Base-by-base conservation (phyloP, 1,140 invertebrate species). In the Rhyacophila brunnea region DNA sequence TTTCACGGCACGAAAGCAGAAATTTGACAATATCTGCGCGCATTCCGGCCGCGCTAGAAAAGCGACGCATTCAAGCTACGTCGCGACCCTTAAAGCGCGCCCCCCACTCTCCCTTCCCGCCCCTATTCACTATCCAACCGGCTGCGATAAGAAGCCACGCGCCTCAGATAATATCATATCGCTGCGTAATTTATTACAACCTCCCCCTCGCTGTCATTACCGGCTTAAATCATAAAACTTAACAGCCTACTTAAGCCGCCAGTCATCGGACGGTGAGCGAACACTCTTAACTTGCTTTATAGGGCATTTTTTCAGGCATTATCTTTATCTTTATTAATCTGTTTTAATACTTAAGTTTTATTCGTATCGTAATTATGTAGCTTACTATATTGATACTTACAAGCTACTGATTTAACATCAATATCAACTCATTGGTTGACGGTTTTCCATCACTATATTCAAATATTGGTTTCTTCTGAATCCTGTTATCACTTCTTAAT, bases 181-280 rank as follows among this genome's bases (percentile, higher is more conserved):
- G 56, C 23, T 10, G 36, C 45, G 56, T 51, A 58, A 58, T 58
- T 58, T 58, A 58, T 58, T 58, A 58, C 44, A 38, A 38, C 34
- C 47, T 48, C 23, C 14, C 6, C 20, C 46, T 14, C 47, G 38
- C 46, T 58, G 56, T 58, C 56, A 58, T 58, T 58, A 58, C 43
- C 43, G 48, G 56, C 56, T 58, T 58, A 58, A 58, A 58, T 58
- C 46, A 58, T 58, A 58, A 58, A 58, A 58, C 50, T 58, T 58
- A 58, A 58, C 56, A 58, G 56, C 54, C 34, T 23, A 47, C 54
- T 57, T 46, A 17, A 49, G 45, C 53, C 47, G 45, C 47, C 53
- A 56, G 53, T 48, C 54, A 57, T 42, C 17, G 17, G 40, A 42
- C 13, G 17, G 40, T 18, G 17, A 18, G 6, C 17, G 13, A 14